Conservation (phyloP, 2,113 vertebrate genomes). For the Salvelinus alpinus region DNA sequence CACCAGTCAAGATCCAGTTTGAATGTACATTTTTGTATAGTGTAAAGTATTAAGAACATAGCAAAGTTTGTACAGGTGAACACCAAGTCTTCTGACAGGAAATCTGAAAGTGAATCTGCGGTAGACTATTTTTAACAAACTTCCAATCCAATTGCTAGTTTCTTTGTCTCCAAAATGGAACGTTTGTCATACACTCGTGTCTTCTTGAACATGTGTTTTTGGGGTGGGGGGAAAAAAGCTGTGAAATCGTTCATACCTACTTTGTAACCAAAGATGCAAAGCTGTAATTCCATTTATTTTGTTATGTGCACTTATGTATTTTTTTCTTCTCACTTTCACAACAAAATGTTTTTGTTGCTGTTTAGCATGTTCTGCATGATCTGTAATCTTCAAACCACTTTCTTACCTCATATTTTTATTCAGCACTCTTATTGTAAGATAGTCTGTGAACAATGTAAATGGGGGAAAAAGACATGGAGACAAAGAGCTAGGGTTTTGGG, state of each 20-base stretch:
- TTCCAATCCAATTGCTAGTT: conserved; percentile 83
- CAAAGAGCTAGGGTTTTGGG: conserved; percentile 72
- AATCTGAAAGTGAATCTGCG: conserved; percentile 79
- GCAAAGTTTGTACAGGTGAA: conserved; percentile 86
- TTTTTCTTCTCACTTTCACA: conserved; percentile 77
- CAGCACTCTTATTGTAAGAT: conserved; percentile 97
- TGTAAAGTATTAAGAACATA: conserved; percentile 89
- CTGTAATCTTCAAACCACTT: conserved; percentile 98
- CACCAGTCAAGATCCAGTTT: conserved; percentile 83
- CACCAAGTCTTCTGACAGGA: conserved; percentile 76
- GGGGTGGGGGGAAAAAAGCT: conserved; percentile 79
- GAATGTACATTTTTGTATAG: conserved; percentile 95
- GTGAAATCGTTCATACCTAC: conserved; percentile 97
- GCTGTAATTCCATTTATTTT: conserved; percentile 89
- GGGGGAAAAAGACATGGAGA: conserved; percentile 46
- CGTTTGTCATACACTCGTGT: conserved; percentile 79
- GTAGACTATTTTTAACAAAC: conserved; percentile 84
- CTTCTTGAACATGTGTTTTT: conserved; percentile 36
- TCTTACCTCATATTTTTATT: conserved; percentile 98
- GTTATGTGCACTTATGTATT: conserved; percentile 80
- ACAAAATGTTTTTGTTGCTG: conserved; percentile 87
- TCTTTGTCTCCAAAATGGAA: conserved; percentile 65
- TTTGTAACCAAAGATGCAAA: conserved; percentile 99
- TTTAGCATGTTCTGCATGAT: conserved; percentile 99
- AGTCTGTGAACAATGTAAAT: conserved; percentile 95